Conservation (phyloP, 1,140 invertebrate species). For the Myzus persicae region DNA sequence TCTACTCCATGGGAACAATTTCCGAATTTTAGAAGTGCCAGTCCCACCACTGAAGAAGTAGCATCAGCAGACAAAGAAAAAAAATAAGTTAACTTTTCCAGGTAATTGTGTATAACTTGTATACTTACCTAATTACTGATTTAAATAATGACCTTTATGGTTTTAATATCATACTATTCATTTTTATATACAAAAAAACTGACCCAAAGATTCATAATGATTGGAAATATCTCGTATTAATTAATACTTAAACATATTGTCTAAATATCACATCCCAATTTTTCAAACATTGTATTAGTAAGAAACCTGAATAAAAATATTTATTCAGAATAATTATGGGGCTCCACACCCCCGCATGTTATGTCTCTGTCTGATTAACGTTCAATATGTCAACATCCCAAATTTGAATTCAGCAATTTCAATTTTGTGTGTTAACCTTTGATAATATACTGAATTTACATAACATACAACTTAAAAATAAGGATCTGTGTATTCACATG, state of each 20-base stretch:
- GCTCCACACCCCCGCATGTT: no score
- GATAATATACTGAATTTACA: no score
- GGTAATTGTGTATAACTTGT: background rate
- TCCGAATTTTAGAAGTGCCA: conserved; percentile 79
- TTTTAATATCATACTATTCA: background rate
- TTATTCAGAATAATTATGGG: no score
- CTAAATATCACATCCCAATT: background rate
- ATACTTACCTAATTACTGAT: background rate
- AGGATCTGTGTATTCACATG: no score
- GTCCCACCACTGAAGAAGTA: conserved; percentile 70
- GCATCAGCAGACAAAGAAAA: conserved; percentile 63
- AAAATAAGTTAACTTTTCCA: conserved; percentile 29
- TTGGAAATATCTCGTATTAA: background rate
- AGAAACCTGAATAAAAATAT: background rate
- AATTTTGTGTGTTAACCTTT: no score
- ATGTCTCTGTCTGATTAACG: no score
- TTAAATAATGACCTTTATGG: background rate
- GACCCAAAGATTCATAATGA: background rate
- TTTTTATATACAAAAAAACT: background rate
- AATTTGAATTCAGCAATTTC: no score
- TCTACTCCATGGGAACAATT: conserved; percentile 98
- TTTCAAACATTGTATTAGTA: background rate
- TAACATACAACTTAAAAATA: no score
- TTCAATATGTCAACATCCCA: no score
- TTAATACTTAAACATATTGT: background rate